These are phyloP conservation scores for Sarcophaga bullata DNA, from an alignment of 1,140 invertebrate genomes.

Conservation along the genomic window DNA sequence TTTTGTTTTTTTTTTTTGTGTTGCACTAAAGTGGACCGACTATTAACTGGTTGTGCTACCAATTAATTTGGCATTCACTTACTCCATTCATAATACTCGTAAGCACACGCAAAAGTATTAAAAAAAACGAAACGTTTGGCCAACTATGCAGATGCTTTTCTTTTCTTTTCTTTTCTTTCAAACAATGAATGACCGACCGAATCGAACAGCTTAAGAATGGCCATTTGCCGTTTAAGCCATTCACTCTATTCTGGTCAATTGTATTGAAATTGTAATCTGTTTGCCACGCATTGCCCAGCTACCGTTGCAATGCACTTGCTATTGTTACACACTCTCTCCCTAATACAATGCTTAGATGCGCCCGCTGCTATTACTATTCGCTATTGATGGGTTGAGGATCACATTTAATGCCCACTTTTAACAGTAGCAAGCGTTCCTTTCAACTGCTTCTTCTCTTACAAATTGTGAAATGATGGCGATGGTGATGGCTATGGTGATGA, in stretches of 20 bases:
- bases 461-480: constrained; percentile 1
- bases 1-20: no score
- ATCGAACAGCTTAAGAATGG: neutral
- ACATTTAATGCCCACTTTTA: neutral
- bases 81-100: neutral
- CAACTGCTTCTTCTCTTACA: neutral
- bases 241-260: neutral
- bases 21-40: constrained; percentile 3
- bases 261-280: constrained; percentile 48
- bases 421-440: constrained; percentile 27
- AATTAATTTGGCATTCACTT: constrained; percentile 39
- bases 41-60: constrained; percentile 36
- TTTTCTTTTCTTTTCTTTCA: neutral
- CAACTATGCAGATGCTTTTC: neutral
- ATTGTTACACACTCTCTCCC: neutral
- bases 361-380: no score
- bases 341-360: neutral
- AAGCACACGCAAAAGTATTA: neutral
- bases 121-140: no score
- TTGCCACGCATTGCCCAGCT: constrained; percentile 45
- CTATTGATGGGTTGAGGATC: constrained; percentile 29
- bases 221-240: neutral
- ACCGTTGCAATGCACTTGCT: neutral
- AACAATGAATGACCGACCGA: constrained; percentile 31
- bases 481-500: neutral